Evolutionary conservation across 2,113 vertebrate genomes (phyloP), one percentile per base, ranked within the genome.

Genomic region (Podiceps cristatus): DNA sequence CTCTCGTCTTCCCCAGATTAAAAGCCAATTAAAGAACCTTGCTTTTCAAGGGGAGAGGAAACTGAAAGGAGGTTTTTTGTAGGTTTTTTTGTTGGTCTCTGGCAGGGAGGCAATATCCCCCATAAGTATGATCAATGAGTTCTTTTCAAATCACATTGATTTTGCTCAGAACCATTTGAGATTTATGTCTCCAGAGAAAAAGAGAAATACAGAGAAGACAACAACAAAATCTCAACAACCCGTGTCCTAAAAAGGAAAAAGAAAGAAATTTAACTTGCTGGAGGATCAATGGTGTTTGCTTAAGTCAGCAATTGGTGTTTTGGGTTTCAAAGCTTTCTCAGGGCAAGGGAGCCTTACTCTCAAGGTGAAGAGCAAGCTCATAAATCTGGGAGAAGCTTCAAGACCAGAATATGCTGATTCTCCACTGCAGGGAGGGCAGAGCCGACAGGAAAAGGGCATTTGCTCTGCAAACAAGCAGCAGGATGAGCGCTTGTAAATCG

Each of bases 1-100:
- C 80, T 72, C 95, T 69, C 3, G 2, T 90, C 97, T 89, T 90
- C 90, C 74, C 88, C 50, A 93, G 96, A 98, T 98, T 98, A 98
- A 98, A 97, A 98, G 96, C 88, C 97, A 98, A 98, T 98, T 98
- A 97, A 94, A 86, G 73, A 91, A 55, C 88, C 88, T 96, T 78
- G 96, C 96, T 94, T 98, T 86, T 92, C 92, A 90, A 93, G 89
- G 93, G 91, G 92, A 96, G 90, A 89, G 74, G 84, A 93, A 82
- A 91, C 69, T 12, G 72, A 66, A 83, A 64, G 68, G 79, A 79
- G 87, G 78, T 74, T 62, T 42, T 62, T 59, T 69, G 67, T 72
- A 69, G 35, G 50, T 29, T 15, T 84, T 84, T 96, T 80, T 95
- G 79, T 52, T 71, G 95, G 42, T 63, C 49, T 72, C 88, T 82